Percentiles rank a stretch among this genome's conserved stretches.
Evolutionary conservation across 2,888 invertebrate species (phyloP).

Genomic region (Cephonodes hylas): DNA sequence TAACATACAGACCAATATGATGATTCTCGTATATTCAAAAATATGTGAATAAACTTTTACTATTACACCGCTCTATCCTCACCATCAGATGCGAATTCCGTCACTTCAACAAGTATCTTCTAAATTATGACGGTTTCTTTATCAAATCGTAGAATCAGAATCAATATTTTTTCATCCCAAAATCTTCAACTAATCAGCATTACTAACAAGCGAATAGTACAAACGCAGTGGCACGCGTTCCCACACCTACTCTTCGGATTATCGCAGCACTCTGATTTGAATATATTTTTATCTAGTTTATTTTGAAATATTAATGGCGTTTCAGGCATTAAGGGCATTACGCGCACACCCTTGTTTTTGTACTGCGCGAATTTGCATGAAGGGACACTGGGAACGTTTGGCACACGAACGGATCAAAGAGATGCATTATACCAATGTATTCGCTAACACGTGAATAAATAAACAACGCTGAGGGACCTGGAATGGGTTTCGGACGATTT

Average conservation of each 20-base stretch:
- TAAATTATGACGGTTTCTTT: too few species aligned
- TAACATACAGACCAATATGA: too few species aligned
- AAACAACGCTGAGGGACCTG: slow-evolving; percentile 46
- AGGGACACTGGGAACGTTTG: slow-evolving; percentile 49
- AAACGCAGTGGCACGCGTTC: slow-evolving; percentile 25
- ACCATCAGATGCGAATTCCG: too few species aligned
- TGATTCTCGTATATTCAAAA: too few species aligned
- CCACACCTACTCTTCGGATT: slow-evolving; percentile 41
- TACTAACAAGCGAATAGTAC: neutral
- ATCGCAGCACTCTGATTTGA: slow-evolving; percentile 49
- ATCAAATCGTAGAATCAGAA: too few species aligned
- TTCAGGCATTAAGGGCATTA: slow-evolving; percentile 73
- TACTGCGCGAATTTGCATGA: slow-evolving; percentile 66
- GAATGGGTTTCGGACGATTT: neutral
- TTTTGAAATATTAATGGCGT: slow-evolving; percentile 78
- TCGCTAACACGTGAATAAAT: slow-evolving; percentile 77
- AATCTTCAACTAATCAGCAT: too few species aligned
- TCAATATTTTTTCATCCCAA: too few species aligned
- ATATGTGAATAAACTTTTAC: too few species aligned
- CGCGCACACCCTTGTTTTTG: slow-evolving; percentile 71
- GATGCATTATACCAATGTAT: slow-evolving; percentile 68
- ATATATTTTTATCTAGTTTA: slow-evolving; percentile 73
- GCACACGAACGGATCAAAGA: slow-evolving; percentile 61
- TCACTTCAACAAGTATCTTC: too few species aligned
- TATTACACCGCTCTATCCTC: too few species aligned